These are phyloP conservation scores for Leptopilina boulardi DNA, from an alignment of 1,140 invertebrate genomes.

Conservation along the genomic window DNA sequence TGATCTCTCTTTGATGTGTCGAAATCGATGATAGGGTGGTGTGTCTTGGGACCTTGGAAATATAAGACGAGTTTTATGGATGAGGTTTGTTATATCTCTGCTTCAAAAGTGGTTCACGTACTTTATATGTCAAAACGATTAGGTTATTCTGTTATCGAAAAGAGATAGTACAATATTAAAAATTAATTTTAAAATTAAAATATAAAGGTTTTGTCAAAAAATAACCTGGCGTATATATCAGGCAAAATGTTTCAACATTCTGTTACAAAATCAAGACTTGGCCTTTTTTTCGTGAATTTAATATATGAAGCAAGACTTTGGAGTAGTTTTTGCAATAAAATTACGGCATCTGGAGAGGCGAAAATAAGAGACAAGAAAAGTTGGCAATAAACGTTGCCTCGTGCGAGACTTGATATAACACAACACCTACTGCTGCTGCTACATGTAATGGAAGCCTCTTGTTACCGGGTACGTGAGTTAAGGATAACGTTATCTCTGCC, in stretches of 20 bases:
- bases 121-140: not conserved
- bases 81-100: not conserved
- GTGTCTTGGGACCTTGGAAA: conserved; percentile 3
- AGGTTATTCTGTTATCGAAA: conserved; percentile 7
- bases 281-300: no score
- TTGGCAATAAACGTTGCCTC: conserved; percentile 23
- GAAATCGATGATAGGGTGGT: not conserved
- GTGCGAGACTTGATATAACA: conserved; percentile 16
- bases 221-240: no score
- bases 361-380: not conserved
- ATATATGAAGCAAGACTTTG: not conserved
- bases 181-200: not conserved
- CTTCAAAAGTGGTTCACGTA: not conserved
- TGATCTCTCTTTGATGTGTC: not conserved
- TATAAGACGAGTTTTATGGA: conserved; percentile 2
- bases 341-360: conserved; percentile 4
- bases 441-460: conserved; percentile 16
- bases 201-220: not conserved
- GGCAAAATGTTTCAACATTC: no score
- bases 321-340: not conserved
- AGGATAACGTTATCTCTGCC: conserved; percentile 14
- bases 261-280: no score
- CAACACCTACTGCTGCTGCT: conserved; percentile 18
- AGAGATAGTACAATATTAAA: not conserved
- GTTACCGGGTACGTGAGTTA: conserved; percentile 29